Conservation (phyloP, 2,888 invertebrate genomes). For the Cetonia aurata region DNA sequence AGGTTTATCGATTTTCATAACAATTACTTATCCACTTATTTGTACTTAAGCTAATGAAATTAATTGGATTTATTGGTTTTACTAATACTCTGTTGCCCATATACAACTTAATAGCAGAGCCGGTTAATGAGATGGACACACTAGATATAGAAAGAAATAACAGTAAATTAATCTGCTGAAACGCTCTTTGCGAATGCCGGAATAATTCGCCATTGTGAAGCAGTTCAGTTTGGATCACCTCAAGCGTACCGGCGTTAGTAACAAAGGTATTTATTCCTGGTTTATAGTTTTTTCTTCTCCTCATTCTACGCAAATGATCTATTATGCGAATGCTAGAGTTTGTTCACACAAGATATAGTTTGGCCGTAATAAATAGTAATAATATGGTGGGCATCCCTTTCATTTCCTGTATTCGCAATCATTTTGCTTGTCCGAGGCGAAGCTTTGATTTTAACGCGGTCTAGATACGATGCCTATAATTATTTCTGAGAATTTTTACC, state of each 20-base stretch:
- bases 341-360: conserved; percentile 31
- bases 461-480: conserved; percentile 15
- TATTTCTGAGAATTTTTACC: conserved; percentile 13
- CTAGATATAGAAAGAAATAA: conserved; percentile 10
- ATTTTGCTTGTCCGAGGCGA: conserved; percentile 9
- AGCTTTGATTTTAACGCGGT: conserved; percentile 19
- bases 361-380: conserved; percentile 23
- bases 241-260: conserved; percentile 10
- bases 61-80: no score
- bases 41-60: no score
- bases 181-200: conserved; percentile 13
- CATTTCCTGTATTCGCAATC: conserved; percentile 24
- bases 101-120: background rate
- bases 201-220: conserved; percentile 21
- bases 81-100: background rate
- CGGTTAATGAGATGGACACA: background rate
- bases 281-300: conserved; percentile 7
- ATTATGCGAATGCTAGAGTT: conserved; percentile 15
- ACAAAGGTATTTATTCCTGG: conserved; percentile 14
- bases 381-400: conserved; percentile 30
- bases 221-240: conserved; percentile 17
- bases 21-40: no score
- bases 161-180: conserved; percentile 24
- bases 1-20: no score
- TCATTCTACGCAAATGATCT: conserved; percentile 33